Evolutionary conservation across 2,888 invertebrate genomes (phyloP), one percentile per base, ranked within the genome.

Genomic region (Thera obeliscata): DNA sequence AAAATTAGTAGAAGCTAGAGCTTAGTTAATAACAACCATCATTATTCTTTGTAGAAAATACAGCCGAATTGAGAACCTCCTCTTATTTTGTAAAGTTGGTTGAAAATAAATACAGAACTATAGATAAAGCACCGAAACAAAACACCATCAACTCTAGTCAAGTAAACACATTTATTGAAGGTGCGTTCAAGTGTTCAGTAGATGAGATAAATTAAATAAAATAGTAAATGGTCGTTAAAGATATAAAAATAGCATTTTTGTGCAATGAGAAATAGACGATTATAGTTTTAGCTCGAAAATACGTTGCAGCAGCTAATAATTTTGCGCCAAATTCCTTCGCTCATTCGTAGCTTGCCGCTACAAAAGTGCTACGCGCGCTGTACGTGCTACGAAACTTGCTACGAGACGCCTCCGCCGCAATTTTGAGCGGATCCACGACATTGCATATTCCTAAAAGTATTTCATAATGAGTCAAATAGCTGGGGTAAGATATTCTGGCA

Each of bases 351-450:
- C 50, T 48, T 38, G 41, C 48, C 38, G 58, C 67, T 67, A 67
- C 62, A 33, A 56, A 55, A 63, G 58, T 58, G 67, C 67, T 67
- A 67, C 62, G 67, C 55, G 52, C 22, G 49, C 46, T 54, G 58
- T 62, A 67, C 61, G 66, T 55, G 55, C 66, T 66, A 62, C 57
- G 49, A 58, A 55, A 63, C 55, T 55, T 59, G 55, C 62, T 63
- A 63, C 67, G 62, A 62, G 46, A 6, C 33, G 43, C 43, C n/a
- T n/a, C n/a, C 35, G 46, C 49, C 46, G 49, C 50, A 54, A 56
- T 50, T 60, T 60, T 41, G 41, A 11, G 41, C 56, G 48, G 46
- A 57, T 57, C 43, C 46, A 56, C 62, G 56, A 59, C 54, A 59
- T 49, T 59, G 64, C 64, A 64, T 64, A 56, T 57, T 63, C n/a